Evolutionary conservation across 2,113 vertebrate species (phyloP).

Genomic region (Dasyurus viverrinus): DNA sequence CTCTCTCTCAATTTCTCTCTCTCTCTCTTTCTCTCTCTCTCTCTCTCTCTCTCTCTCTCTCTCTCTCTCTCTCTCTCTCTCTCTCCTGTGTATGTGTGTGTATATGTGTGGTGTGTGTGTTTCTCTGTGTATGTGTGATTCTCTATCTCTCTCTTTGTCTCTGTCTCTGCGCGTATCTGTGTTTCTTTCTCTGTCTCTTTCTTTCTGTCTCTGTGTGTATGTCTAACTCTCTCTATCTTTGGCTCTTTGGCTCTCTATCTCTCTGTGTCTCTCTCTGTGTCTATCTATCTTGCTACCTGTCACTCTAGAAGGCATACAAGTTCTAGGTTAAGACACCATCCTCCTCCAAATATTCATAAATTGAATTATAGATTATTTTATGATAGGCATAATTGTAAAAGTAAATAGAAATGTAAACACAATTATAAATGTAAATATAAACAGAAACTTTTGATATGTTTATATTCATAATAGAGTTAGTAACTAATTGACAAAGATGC

Average conservation of each 20-base stretch:
- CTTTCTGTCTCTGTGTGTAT: no score
- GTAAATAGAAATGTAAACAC: not conserved
- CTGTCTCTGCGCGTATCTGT: not conserved
- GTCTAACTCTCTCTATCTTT: no score
- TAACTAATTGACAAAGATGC: not conserved
- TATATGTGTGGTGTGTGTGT: not conserved
- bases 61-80: no score
- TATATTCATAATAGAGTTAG: not conserved
- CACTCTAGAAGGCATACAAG: not conserved
- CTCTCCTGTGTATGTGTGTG: not conserved
- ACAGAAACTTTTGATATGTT: not conserved
- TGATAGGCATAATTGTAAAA: not conserved
- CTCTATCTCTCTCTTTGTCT: no score
- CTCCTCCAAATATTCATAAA: not conserved
- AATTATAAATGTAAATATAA: not conserved
- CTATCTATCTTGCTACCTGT: no score
- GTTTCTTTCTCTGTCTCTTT: not conserved
- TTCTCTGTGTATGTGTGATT: no score
- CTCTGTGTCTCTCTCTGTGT: no score
- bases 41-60: not conserved
- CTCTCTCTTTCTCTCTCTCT: not conserved
- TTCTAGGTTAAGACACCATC: not conserved
- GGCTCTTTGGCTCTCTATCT: no score
- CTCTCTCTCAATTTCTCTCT: no score
- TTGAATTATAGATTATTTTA: not conserved